Percentiles rank a stretch among this genome's conserved stretches.
phyloP scores from a whole-genome alignment of 2,797 vertebrate species.

The Acanthopagrus latus region DNA sequence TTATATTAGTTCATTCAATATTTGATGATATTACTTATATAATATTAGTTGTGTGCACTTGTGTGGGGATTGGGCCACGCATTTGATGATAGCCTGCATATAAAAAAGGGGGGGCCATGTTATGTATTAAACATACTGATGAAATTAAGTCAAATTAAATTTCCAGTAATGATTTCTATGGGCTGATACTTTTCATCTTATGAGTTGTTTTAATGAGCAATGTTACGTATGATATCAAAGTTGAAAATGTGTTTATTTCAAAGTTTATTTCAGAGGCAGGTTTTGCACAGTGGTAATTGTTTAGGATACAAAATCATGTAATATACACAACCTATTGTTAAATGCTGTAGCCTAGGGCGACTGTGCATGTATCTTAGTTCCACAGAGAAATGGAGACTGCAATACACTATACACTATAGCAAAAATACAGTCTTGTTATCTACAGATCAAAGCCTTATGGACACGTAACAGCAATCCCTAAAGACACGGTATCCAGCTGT shows the following conservation, averaged over 20 bases:
- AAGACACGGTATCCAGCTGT: constrained; percentile 48
- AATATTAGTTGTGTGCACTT: background rate
- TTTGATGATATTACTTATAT: background rate
- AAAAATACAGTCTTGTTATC: constrained; percentile 36
- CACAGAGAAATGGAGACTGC: constrained; percentile 5
- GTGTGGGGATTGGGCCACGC: background rate
- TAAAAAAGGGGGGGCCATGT: background rate
- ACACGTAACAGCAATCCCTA: constrained; percentile 47
- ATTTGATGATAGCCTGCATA: background rate
- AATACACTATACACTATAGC: constrained; percentile 18
- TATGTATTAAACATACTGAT: background rate
- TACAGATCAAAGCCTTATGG: constrained; percentile 59
- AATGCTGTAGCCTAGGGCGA: background rate
- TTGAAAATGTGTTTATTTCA: constrained; percentile 10
- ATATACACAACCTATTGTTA: background rate
- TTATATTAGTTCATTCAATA: no score
- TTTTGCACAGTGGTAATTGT: background rate
- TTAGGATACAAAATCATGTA: background rate
- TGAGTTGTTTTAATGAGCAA: background rate
- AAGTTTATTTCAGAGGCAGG: background rate
- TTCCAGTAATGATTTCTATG: background rate
- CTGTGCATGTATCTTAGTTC: background rate
- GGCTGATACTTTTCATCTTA: background rate
- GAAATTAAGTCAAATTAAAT: background rate
- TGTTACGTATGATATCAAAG: background rate